Conservation (phyloP, 2,888 invertebrate species). For the Cephus runcator region DNA sequence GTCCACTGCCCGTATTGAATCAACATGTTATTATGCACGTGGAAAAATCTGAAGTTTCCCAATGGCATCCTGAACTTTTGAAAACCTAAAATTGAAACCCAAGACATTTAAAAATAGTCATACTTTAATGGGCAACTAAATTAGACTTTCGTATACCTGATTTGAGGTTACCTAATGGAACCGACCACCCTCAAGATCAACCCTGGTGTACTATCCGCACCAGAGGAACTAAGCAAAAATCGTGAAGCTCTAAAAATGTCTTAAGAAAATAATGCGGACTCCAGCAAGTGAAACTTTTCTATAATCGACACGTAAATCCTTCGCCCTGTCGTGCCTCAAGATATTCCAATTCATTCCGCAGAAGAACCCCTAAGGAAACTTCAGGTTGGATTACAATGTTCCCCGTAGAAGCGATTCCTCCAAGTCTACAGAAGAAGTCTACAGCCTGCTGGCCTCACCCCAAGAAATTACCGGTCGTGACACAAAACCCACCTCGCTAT, state of each 20-base stretch:
- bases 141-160: background rate
- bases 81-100: background rate
- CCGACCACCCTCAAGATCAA: background rate
- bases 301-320: background rate
- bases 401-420: background rate
- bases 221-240: background rate
- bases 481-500: slow-evolving; percentile 5
- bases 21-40: background rate
- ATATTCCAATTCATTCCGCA: background rate
- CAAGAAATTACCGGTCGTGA: slow-evolving; percentile 10
- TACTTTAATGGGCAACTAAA: background rate
- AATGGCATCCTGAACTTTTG: background rate
- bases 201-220: background rate
- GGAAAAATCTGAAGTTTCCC: background rate
- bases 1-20: background rate
- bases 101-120: background rate
- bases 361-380: background rate
- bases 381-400: background rate
- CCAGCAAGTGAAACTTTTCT: background rate
- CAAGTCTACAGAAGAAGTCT: slow-evolving; percentile 1
- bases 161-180: background rate
- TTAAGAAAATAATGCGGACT: background rate
- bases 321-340: background rate
- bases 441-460: slow-evolving; percentile 13
- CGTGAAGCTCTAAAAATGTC: background rate